Conservation (phyloP, 2,888 invertebrate genomes). For the Pyrrhia umbra region DNA sequence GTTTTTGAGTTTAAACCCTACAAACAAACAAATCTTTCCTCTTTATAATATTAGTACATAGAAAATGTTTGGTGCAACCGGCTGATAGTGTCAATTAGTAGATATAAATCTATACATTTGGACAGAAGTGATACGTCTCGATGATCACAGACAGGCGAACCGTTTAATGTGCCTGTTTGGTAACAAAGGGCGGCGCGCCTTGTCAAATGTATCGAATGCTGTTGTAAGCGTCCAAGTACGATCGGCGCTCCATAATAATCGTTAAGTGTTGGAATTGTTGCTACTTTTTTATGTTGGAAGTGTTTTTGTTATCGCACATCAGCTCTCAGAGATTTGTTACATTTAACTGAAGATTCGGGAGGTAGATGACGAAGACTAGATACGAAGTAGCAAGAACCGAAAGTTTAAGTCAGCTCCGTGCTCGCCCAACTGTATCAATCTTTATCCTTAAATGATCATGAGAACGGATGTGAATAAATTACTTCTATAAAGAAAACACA, state of each 20-base stretch:
- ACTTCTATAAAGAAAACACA: too few relatives aligned
- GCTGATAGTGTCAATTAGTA: conserved; percentile 67
- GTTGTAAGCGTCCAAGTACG: conserved; percentile 73
- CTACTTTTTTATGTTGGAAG: conserved; percentile 46
- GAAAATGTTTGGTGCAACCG: too few relatives aligned
- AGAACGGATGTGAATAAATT: too few relatives aligned
- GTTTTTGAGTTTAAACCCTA: too few relatives aligned
- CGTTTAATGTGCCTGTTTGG: conserved; percentile 63
- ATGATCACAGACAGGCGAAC: conserved; percentile 62
- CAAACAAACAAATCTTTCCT: too few relatives aligned
- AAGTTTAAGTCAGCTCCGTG: too few relatives aligned
- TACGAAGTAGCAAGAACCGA: too few relatives aligned
- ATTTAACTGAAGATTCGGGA: not conserved
- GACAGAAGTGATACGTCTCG: conserved; percentile 57
- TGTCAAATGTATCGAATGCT: conserved; percentile 81
- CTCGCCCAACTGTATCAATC: too few relatives aligned
- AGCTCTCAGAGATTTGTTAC: not conserved
- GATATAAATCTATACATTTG: conserved; percentile 66
- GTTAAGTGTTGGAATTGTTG: conserved; percentile 73
- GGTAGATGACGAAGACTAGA: not conserved
- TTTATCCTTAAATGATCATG: too few relatives aligned
- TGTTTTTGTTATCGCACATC: conserved; percentile 37
- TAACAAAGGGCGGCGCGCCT: conserved; percentile 70
- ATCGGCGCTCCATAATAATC: conserved; percentile 70
- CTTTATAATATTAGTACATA: too few relatives aligned